Evolutionary conservation across 2,797 vertebrate genomes (phyloP).

Genomic region (Merluccius polli): DNA sequence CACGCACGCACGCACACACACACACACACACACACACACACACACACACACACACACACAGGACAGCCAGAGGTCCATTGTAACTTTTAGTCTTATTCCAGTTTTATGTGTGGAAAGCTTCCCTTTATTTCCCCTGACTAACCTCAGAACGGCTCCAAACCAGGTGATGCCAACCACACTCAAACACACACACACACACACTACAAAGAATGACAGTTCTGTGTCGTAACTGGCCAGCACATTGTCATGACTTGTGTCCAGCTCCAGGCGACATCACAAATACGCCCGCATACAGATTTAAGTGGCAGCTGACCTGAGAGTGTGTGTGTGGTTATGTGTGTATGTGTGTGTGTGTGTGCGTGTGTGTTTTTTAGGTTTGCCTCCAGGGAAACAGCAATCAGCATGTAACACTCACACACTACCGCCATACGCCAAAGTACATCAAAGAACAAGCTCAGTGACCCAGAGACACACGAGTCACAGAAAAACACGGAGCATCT

Average conservation of each 20-base stretch:
- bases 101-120: too few species aligned
- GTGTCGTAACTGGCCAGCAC: conserved; percentile 23
- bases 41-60: too few species aligned
- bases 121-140: too few species aligned
- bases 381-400: conserved; percentile 35
- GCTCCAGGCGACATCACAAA: conserved; percentile 35
- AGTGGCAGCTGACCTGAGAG: conserved; percentile 43
- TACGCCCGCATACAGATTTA: conserved; percentile 29
- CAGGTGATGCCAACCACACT: too few species aligned
- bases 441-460: conserved; percentile 31
- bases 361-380: conserved; percentile 12
- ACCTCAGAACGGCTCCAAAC: too few species aligned
- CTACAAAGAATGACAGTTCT: too few species aligned
- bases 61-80: too few species aligned
- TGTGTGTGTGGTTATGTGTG: too few species aligned
- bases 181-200: too few species aligned
- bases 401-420: conserved; percentile 21
- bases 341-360: too few species aligned
- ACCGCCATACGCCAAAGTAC: conserved; percentile 13
- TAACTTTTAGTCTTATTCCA: too few species aligned
- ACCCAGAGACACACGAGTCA: conserved; percentile 22
- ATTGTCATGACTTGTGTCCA: conserved; percentile 15
- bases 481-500: conserved; percentile 47
- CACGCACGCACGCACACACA: background rate
- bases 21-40: background rate